These are phyloP conservation scores for Nomada goodeniana DNA, from an alignment of 2,888 invertebrate species.

Conservation along the genomic window DNA sequence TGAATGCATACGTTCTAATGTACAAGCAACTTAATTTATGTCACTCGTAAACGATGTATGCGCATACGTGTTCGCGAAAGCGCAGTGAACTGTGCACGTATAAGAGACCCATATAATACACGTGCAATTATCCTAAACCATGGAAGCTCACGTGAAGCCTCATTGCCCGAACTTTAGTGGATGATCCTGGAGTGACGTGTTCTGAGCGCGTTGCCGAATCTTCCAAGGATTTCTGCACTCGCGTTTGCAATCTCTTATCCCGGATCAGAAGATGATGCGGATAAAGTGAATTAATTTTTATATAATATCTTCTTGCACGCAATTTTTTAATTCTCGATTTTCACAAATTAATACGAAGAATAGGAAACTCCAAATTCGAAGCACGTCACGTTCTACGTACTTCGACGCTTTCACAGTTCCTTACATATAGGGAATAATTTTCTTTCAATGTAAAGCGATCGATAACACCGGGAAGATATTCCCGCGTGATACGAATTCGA, in stretches of 20 bases:
- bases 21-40: background rate
- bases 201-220: too few species aligned
- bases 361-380: background rate
- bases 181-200: conserved; percentile 3
- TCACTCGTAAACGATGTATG: background rate
- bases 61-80: background rate
- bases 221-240: background rate
- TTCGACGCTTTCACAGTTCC: too few species aligned
- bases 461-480: too few species aligned
- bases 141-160: conserved; percentile 6
- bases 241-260: background rate
- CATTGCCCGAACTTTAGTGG: conserved; percentile 1
- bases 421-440: too few species aligned
- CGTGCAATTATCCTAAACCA: conserved; percentile 14
- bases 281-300: too few species aligned
- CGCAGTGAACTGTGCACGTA: background rate
- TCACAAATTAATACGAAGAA: background rate
- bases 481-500: too few species aligned
- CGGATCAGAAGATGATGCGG: background rate
- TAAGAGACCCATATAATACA: background rate
- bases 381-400: background rate
- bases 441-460: too few species aligned
- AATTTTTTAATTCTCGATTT: too few species aligned
- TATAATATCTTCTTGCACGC: too few species aligned
- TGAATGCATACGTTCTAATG: background rate